These are phyloP conservation scores for Sesia bembeciformis DNA, from an alignment of 2,888 invertebrate genomes.

Conservation along the genomic window DNA sequence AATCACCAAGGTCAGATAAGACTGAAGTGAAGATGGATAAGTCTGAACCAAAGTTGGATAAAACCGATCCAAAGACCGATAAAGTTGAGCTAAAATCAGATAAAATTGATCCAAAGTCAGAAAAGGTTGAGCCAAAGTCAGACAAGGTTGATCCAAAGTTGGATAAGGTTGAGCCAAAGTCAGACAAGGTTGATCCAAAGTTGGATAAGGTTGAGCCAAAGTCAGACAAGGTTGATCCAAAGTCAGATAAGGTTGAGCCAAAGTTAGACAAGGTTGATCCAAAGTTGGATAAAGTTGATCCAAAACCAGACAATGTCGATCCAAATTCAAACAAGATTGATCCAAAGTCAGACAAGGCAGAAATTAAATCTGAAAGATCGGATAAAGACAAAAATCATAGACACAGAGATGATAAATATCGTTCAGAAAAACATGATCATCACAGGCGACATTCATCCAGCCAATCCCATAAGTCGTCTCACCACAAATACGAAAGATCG, in stretches of 20 bases:
- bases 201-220: slow-evolving; percentile 11
- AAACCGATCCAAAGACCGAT: slow-evolving; percentile 7
- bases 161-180: slow-evolving; percentile 18
- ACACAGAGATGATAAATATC: slow-evolving; percentile 35
- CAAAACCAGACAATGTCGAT: slow-evolving; percentile 4
- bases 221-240: slow-evolving; percentile 4
- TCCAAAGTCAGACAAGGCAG: slow-evolving; percentile 11
- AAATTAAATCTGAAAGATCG: slow-evolving; percentile 7
- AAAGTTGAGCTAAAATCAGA: slow-evolving; percentile 10
- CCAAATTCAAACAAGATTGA: slow-evolving; percentile 5
- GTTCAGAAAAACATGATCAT: slow-evolving; percentile 32
- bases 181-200: slow-evolving; percentile 13
- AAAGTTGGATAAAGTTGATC: slow-evolving; percentile 10
- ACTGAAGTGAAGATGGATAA: slow-evolving; percentile 7
- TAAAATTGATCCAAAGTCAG: slow-evolving; percentile 5
- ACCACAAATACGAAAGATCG: slow-evolving; percentile 36
- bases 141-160: slow-evolving; percentile 12
- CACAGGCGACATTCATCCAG: slow-evolving; percentile 51
- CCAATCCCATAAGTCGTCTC: slow-evolving; percentile 45
- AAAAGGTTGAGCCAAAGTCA: slow-evolving; percentile 17
- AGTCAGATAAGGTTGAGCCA: slow-evolving; percentile 5
- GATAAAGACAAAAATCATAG: slow-evolving; percentile 30
- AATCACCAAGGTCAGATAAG: slow-evolving; percentile 4
- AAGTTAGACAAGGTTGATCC: slow-evolving; percentile 10
- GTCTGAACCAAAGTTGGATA: slow-evolving; percentile 2